Evolutionary conservation across 1,140 invertebrate genomes (phyloP).

Genomic region (Kradibia gibbosae): DNA sequence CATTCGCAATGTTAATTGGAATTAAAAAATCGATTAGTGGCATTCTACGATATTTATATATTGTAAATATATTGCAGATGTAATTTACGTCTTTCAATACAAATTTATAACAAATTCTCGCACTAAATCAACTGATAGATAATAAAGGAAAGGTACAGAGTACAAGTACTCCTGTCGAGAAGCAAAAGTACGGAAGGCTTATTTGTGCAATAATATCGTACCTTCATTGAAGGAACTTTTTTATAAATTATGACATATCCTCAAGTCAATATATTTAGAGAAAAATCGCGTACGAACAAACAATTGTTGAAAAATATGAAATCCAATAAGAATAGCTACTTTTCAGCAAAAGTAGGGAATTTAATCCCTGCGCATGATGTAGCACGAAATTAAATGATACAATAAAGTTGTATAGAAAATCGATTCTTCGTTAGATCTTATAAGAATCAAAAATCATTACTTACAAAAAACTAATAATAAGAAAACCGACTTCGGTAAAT

Average conservation of each 20-base stretch:
- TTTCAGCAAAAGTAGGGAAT: background rate
- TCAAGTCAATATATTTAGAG: background rate
- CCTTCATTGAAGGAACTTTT: background rate
- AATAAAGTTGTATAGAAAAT: too few relatives aligned
- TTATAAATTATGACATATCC: background rate
- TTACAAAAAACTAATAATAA: too few relatives aligned
- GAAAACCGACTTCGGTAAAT: too few relatives aligned
- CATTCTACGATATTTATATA: too few relatives aligned
- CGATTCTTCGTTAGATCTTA: too few relatives aligned
- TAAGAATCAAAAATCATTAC: too few relatives aligned
- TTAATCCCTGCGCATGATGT: too few relatives aligned
- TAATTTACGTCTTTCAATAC: background rate
- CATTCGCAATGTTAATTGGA: too few relatives aligned
- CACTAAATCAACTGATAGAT: background rate
- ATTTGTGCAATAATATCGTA: background rate
- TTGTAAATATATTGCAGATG: too few relatives aligned
- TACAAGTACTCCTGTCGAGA: background rate
- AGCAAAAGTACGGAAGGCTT: background rate
- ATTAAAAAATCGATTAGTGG: too few relatives aligned
- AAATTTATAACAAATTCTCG: background rate
- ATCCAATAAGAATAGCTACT: background rate
- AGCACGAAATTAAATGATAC: too few relatives aligned
- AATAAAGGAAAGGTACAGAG: background rate
- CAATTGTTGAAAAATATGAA: background rate
- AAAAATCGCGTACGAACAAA: background rate